Evolutionary conservation across 1,140 invertebrate genomes (phyloP), one percentile per base, ranked within the genome.

Genomic region (Akabosia matsudoensis): DNA sequence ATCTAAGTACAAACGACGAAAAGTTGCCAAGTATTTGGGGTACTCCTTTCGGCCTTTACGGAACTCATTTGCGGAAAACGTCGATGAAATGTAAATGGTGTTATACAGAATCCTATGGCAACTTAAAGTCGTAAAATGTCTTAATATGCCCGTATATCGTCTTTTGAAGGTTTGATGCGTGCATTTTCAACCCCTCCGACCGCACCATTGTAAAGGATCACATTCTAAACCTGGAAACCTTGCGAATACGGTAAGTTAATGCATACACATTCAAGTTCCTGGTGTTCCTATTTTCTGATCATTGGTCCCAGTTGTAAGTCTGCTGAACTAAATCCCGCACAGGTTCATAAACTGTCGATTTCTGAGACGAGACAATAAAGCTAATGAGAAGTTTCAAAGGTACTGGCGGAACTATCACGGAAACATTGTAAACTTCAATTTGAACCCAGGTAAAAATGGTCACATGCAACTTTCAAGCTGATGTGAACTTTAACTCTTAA

Each of bases 161-260:
- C 67, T 30, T 18, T 72, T 72, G 4, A 37, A 72, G 70, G 22
- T 72, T 72, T 72, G 33, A 24, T 18, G 45, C 34, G 3, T 72
- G 70, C 28, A 22, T 72, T n/a, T 72, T 72, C 34, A 72, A 72
- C 24, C 70, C 70, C 16, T 72, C 70, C 7, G 70, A 72, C 30
- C 70, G 70, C 2, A 7, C 34, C 13, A 72, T 72, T 45, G 70
- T 72, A 7, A 34, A 72, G 14, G 70, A 72, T 4, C 70, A 72
- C 70, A 34, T 72, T 3, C 18, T 26, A 22, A 72, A 72, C 33
- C 28, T 72, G 31, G 70, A 72, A 26, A 72, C 70, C 2, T 1
- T 51, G 26, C 34, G 3, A 37, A 72, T 72, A 37, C 70, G 70
- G 70, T 72, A 37, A 72, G 37, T 70, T 45, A 45, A 10, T 45